Conservation (phyloP, 2,888 invertebrate genomes). For the Oeneis ivallda region DNA sequence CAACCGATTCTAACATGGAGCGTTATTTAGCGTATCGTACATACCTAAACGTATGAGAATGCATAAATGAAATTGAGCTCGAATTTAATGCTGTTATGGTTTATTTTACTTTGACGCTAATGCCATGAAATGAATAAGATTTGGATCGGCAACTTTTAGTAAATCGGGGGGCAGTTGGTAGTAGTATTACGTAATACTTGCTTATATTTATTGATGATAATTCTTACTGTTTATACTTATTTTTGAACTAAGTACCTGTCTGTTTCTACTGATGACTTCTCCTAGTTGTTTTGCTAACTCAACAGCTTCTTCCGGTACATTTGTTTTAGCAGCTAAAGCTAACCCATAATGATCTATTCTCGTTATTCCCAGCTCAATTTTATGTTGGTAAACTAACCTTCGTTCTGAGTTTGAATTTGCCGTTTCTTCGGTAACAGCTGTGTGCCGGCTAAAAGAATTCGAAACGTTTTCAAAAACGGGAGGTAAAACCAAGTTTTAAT, state of each 20-base stretch:
- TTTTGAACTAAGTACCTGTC: constrained; percentile 61
- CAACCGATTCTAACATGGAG: too few relatives aligned
- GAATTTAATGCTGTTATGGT: too few relatives aligned
- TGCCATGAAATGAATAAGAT: too few relatives aligned
- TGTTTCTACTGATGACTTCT: constrained; percentile 58
- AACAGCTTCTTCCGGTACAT: constrained; percentile 82
- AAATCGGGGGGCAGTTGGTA: too few relatives aligned
- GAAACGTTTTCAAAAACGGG: constrained; percentile 11
- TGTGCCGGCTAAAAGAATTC: constrained; percentile 55
- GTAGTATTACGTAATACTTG: background rate
- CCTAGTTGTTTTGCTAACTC: constrained; percentile 76
- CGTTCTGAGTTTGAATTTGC: constrained; percentile 51
- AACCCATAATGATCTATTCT: constrained; percentile 85
- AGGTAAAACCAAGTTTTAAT: background rate
- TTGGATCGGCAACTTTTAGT: too few relatives aligned
- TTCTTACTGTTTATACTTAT: too few relatives aligned
- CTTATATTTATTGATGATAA: background rate
- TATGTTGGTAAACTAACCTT: constrained; percentile 84
- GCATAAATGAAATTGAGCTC: too few relatives aligned
- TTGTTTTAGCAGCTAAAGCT: constrained; percentile 82
- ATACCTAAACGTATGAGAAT: too few relatives aligned
- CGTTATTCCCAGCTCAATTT: constrained; percentile 82
- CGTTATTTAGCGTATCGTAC: too few relatives aligned
- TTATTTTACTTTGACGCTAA: too few relatives aligned
- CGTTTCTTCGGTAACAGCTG: constrained; percentile 62